phyloP scores from a whole-genome alignment of 2,888 invertebrate species.

The Athrips mouffetella region DNA sequence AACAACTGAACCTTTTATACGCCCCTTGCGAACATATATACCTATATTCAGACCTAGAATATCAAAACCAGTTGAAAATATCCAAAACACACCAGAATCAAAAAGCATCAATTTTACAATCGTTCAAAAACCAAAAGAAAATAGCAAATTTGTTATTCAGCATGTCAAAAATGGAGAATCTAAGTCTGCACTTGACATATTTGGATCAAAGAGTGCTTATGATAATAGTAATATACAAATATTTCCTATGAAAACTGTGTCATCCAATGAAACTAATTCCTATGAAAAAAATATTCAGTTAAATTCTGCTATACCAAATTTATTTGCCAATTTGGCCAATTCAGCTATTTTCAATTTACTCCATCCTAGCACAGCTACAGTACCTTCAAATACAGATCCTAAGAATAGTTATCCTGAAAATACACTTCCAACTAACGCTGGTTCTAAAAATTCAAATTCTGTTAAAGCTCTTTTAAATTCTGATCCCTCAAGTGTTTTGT shows the following conservation, averaged over 20 bases:
- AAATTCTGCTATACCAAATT: too few species aligned
- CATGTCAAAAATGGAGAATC: neutral
- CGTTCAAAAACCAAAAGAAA: neutral
- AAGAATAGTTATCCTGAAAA: neutral
- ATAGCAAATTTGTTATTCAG: neutral
- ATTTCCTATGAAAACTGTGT: neutral
- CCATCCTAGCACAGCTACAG: neutral
- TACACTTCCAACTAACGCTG: neutral
- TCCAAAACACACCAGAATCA: neutral
- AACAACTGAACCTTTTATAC: neutral
- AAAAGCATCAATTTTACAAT: neutral
- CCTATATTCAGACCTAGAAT: slow-evolving; percentile 3
- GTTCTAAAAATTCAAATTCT: too few species aligned
- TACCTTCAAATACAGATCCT: neutral
- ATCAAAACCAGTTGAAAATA: neutral
- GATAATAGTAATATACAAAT: neutral
- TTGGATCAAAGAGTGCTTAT: neutral
- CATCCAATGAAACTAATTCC: neutral
- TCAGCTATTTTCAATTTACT: too few species aligned
- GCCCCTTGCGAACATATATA: neutral
- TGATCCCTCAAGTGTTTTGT: too few species aligned
- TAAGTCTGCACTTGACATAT: neutral
- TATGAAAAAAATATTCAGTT: too few species aligned
- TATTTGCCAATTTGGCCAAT: too few species aligned
- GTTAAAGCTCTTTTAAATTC: too few species aligned